phyloP scores from a whole-genome alignment of 1,140 invertebrate species.

The Saccostrea cuccullata region DNA sequence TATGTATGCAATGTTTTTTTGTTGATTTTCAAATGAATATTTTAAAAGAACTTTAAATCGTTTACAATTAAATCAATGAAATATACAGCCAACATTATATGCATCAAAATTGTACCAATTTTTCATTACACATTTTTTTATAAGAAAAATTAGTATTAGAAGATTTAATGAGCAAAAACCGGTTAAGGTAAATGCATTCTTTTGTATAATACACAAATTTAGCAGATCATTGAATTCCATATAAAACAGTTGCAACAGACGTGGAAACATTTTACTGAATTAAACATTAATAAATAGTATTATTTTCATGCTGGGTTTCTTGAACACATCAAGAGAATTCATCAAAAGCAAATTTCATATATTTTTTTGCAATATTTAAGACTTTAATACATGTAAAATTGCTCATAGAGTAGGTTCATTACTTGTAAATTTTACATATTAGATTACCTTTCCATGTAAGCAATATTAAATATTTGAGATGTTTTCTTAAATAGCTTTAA shows the following conservation, averaged over 20 bases:
- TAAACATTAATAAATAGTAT: too few relatives aligned
- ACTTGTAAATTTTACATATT: neutral
- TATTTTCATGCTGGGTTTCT: too few relatives aligned
- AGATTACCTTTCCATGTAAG: neutral
- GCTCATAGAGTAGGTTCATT: neutral
- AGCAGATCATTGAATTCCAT: neutral
- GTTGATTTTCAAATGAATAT: too few relatives aligned
- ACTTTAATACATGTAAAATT: too few relatives aligned
- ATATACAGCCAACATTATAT: too few relatives aligned
- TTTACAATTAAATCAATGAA: too few relatives aligned
- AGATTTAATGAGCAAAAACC: too few relatives aligned
- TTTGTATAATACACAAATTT: neutral
- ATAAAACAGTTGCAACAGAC: neutral
- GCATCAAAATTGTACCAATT: too few relatives aligned
- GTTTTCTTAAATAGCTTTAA: constrained; percentile 4
- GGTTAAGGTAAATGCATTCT: too few relatives aligned
- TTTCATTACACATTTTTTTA: too few relatives aligned
- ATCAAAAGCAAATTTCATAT: neutral
- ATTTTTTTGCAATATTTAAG: neutral
- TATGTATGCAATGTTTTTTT: neutral
- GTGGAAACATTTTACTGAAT: neutral
- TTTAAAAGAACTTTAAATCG: too few relatives aligned
- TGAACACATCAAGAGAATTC: neutral
- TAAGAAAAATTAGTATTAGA: too few relatives aligned
- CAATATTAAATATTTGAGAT: neutral